These are phyloP conservation scores for Polyommatus icarus DNA, from an alignment of 2,888 invertebrate genomes.

Conservation along the genomic window DNA sequence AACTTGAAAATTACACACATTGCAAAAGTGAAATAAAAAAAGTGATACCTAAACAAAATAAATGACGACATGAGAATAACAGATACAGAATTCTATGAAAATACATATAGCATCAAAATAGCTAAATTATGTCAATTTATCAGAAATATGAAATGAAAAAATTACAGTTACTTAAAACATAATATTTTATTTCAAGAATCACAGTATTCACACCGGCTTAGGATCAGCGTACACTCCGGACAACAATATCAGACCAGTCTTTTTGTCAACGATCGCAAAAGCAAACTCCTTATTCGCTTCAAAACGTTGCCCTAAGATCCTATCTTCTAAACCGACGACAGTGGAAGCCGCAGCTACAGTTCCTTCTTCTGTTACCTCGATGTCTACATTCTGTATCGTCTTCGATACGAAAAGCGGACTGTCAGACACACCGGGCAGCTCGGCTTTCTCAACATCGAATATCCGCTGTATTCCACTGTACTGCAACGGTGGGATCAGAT, in stretches of 20 bases:
- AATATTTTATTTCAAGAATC: slow-evolving; percentile 35
- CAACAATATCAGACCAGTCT: slow-evolving; percentile 81
- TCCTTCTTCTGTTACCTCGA: slow-evolving; percentile 88
- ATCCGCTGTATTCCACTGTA: slow-evolving; percentile 84
- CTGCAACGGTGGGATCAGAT: slow-evolving; percentile 66
- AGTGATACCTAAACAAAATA: not conserved
- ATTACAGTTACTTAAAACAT: not conserved
- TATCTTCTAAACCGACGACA: slow-evolving; percentile 69
- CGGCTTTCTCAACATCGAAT: slow-evolving; percentile 78
- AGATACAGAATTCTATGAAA: not conserved
- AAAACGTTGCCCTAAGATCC: slow-evolving; percentile 76
- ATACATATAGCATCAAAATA: not conserved
- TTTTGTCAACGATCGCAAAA: slow-evolving; percentile 83
- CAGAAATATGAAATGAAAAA: not conserved
- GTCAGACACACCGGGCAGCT: slow-evolving; percentile 81
- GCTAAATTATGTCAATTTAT: too few species aligned
- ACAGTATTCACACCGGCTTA: slow-evolving; percentile 46
- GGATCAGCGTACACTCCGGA: slow-evolving; percentile 78
- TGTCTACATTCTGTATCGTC: slow-evolving; percentile 84
- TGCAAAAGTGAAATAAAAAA: not conserved
- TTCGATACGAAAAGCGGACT: slow-evolving; percentile 80
- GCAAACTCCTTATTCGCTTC: slow-evolving; percentile 84
- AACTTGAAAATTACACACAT: not conserved
- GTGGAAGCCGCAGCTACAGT: slow-evolving; percentile 85
- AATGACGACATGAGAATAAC: not conserved